Percentiles rank a stretch among this genome's conserved stretches.
Conservation (phyloP, 2,888 invertebrate genomes). For the Melipona bicolor region DNA sequence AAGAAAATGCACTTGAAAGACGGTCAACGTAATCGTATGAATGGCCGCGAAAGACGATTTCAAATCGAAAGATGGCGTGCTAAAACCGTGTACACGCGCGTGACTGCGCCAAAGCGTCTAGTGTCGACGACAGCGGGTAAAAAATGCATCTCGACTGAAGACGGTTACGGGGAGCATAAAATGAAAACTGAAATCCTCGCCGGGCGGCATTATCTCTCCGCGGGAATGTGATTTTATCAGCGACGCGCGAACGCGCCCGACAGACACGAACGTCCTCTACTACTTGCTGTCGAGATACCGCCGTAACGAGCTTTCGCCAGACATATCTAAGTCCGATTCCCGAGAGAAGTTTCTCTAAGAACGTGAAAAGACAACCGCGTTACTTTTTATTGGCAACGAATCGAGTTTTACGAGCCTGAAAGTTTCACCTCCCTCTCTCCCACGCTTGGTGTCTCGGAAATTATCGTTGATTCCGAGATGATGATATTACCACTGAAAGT, state of each 20-base stretch:
- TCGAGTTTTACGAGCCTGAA: constrained; percentile 37
- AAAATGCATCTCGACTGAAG: not conserved
- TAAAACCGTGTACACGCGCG: not conserved
- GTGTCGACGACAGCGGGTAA: not conserved
- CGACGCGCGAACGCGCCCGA: constrained; percentile 9
- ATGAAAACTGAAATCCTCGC: not conserved
- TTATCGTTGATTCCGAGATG: constrained; percentile 10
- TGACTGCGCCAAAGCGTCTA: not conserved
- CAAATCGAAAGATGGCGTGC: not conserved
- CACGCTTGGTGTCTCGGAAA: not conserved
- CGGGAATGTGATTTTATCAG: not conserved
- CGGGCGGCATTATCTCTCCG: not conserved
- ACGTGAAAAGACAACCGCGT: not conserved
- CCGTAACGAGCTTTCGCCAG: constrained; percentile 24
- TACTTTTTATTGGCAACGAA: constrained; percentile 32
- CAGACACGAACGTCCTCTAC: constrained; percentile 21
- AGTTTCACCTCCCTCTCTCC: constrained; percentile 9
- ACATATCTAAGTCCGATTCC: constrained; percentile 34
- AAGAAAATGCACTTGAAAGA: not conserved
- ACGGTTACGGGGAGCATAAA: not conserved
- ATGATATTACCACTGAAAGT: not conserved
- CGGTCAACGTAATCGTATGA: not conserved
- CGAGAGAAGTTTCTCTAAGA: constrained; percentile 19
- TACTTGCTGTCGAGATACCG: constrained; percentile 25
- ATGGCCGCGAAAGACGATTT: not conserved